phyloP scores from a whole-genome alignment of 2,888 invertebrate genomes.

The Drepanosiphum platanoidis region DNA sequence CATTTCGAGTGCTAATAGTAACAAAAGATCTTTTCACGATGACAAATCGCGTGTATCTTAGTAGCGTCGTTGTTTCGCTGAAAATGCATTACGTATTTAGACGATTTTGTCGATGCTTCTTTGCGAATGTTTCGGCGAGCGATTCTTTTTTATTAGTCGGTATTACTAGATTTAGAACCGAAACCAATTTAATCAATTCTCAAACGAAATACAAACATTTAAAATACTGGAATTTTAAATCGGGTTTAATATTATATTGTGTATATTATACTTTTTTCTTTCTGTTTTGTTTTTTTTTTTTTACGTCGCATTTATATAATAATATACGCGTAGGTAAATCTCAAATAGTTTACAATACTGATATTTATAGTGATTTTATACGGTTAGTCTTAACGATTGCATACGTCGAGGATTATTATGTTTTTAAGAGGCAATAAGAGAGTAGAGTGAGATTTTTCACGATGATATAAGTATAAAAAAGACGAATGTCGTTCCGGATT shows the following conservation, averaged over 20 bases:
- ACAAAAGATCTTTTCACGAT: conserved; percentile 28
- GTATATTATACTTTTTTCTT: too few species aligned
- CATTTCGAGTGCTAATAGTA: not conserved
- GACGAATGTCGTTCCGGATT: not conserved
- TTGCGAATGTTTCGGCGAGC: not conserved
- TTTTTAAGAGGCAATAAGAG: not conserved
- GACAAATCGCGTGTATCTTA: conserved; percentile 21
- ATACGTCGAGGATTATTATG: not conserved
- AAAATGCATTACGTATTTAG: conserved; percentile 20
- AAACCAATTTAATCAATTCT: not conserved
- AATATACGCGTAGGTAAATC: too few species aligned
- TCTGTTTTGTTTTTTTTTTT: too few species aligned
- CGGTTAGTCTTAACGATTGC: not conserved
- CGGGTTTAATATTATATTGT: not conserved
- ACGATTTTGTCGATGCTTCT: not conserved
- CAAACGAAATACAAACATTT: not conserved
- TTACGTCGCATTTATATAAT: too few species aligned
- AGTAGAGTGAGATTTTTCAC: not conserved
- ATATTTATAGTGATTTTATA: not conserved
- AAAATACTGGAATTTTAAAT: not conserved
- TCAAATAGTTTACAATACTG: too few species aligned
- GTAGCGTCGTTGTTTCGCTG: too few species aligned
- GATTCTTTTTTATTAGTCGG: conserved; percentile 18
- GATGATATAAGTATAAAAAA: not conserved
- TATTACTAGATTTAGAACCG: not conserved